These are phyloP conservation scores for Sinocyclocheilus maitianheensis DNA, from an alignment of 2,113 vertebrate species.

Conservation along the genomic window DNA sequence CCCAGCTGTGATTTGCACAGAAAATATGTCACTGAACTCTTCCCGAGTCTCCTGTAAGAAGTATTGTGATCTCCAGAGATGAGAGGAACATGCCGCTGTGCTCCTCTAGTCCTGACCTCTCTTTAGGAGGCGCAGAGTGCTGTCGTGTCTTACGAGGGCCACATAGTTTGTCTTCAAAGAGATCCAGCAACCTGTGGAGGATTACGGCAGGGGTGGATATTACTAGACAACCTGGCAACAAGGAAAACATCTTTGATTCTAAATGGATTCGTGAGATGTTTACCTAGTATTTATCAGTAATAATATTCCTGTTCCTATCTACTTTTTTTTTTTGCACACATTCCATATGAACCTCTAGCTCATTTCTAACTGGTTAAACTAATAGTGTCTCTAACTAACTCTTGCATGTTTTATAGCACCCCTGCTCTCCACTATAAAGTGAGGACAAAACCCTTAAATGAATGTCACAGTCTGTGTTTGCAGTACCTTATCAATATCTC, in stretches of 20 bases:
- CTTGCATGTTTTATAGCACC: background rate
- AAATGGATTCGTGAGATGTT: background rate
- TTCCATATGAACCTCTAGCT: background rate
- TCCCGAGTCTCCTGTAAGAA: conserved; percentile 59
- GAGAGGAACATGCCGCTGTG: conserved; percentile 55
- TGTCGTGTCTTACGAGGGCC: conserved; percentile 39
- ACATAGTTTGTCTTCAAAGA: conserved; percentile 53
- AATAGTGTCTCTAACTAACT: background rate
- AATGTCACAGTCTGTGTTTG: background rate
- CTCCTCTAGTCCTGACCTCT: conserved; percentile 34
- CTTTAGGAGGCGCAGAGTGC: conserved; percentile 45
- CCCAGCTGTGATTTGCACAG: background rate
- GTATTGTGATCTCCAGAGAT: conserved; percentile 61
- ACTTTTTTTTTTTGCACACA: background rate
- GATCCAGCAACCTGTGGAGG: background rate
- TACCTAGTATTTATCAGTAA: background rate
- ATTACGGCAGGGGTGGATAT: background rate
- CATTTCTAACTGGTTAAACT: background rate
- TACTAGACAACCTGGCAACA: background rate
- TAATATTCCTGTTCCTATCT: background rate
- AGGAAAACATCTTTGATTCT: background rate
- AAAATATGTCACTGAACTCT: conserved; percentile 35
- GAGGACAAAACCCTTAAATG: background rate
- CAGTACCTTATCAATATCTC: background rate
- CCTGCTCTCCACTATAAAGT: background rate